Base-by-base conservation (phyloP, 2,888 invertebrate genomes). In the Polymixis flavicincta region DNA sequence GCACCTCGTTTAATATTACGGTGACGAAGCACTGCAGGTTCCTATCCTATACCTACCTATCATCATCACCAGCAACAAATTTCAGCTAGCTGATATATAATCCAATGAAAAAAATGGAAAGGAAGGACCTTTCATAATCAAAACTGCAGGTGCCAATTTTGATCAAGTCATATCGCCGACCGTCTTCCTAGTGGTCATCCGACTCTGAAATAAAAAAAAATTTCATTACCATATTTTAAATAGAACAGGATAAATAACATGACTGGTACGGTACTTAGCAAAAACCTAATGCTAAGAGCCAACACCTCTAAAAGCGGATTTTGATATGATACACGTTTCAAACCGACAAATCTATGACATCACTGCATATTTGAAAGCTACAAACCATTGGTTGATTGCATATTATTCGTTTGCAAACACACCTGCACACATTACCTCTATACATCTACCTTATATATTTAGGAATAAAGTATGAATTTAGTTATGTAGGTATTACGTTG, bases 331-430 rank as follows among this genome's bases (percentile, higher is more conserved):
- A 76, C 67, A 66, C 64, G 73, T 64, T 77, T 76, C 69, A 67
- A 77, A 82, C 78, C 72, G 65, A n/a, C 70, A 84, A 71, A 60
- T 61, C 76, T 80, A 89, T 86, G 86, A 88, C 87, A 82, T 88
- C 86, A 88, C 55, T 77, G 80, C 81, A 87, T 84, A 83, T 75
- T 67, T 85, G 85, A 82, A 85, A 78, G 57, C 69, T 50, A 67
- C 69, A 66, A 81, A 54, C 85, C 69, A 83, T 85, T 82, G 81
- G 81, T 52, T 76, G 83, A 81, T 72, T 83, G 79, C 78, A 78
- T 81, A 76, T 76, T 80, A 76, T 70, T 78, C 68, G 17, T 60
- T 75, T 48, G 48, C 71, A 52, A 61, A 28, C 37, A 59, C 54
- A n/a, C 52, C 48, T 37, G 65, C 57, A 77, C 8, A 76, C 52